phyloP scores from a whole-genome alignment of 2,888 invertebrate species.

The Ophion ellenae region DNA sequence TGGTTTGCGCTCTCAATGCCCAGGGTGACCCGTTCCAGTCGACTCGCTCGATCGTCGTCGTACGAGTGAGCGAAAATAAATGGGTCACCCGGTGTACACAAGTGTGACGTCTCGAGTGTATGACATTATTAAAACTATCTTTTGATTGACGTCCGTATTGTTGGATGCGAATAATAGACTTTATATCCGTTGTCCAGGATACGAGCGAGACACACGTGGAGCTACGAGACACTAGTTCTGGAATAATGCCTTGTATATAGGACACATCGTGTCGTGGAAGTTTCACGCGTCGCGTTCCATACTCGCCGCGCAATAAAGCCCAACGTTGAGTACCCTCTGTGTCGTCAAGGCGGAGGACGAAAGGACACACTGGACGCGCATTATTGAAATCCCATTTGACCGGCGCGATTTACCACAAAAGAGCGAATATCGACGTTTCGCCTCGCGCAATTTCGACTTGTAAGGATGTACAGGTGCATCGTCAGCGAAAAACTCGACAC shows the following conservation, averaged over 20 bases:
- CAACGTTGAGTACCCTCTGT: not conserved
- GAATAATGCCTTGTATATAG: conserved; percentile 13
- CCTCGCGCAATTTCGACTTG: not conserved
- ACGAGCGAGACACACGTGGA: not conserved
- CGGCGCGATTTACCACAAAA: not conserved
- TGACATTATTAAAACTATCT: conserved; percentile 50
- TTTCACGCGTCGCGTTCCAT: no score
- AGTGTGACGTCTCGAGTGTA: not conserved
- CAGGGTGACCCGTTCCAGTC: not conserved
- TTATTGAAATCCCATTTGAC: conserved; percentile 18
- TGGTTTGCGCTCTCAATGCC: conserved; percentile 33
- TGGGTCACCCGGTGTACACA: not conserved
- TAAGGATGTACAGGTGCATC: not conserved
- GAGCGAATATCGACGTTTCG: not conserved
- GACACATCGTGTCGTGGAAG: not conserved
- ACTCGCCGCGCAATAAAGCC: no score
- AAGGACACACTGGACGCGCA: not conserved
- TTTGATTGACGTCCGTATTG: conserved; percentile 55
- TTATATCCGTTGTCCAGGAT: conserved; percentile 51
- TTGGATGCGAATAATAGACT: conserved; percentile 16
- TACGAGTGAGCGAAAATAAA: not conserved
- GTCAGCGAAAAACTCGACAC: no score
- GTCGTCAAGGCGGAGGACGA: not conserved
- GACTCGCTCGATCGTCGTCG: not conserved
- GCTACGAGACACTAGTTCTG: not conserved